Base-by-base conservation (phyloP, 1,140 invertebrate genomes). In the Galleria mellonella region DNA sequence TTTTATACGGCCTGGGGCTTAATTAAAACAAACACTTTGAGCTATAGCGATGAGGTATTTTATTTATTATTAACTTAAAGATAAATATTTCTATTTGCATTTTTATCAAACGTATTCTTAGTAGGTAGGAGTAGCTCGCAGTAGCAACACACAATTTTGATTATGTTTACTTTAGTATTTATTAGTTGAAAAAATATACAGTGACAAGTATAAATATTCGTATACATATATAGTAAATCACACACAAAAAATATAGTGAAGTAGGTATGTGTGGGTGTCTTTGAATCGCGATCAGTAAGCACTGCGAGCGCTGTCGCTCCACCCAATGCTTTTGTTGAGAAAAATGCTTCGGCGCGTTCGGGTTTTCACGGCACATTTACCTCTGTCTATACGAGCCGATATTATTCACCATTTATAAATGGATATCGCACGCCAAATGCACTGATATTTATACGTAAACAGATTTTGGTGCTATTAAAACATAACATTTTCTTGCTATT, bases 351-450 rank as follows among this genome's bases (percentile, higher is more conserved):
- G 57, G 44, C 65, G 67, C 61, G 67, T 63, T 69, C 57, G 63
- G 72, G 68, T 69, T 69, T 82, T 81, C 72, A 75, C 72, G 63
- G 49, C 69, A 76, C 76, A 76, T 81, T 83, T 72, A 71, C 61
- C 62, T 44, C 56, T 49, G 55, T 61, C 66, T 65, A 59, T 71
- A 64, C 68, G 56, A 23, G 2, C 50, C 53, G 48, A 63, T 62
- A 75, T 72, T 72, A 76, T 72, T 72, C 66, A 55, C 58, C 66
- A 67, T 72, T 76, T 76, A 78, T 78, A 76, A 76, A 81, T 76
- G 72, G 64, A 72, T 72, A 65, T 47, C 55, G 55, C 40, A 68
- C 51, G 53, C 56, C 54, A 55, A 65, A 55, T 55, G 58, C 55
- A 61, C 52, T 64, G 53, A 72, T 69, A 70, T 75, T 62, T 63